Evolutionary conservation across 2,888 invertebrate species (phyloP).

Genomic region (Ophion ventricosus): DNA sequence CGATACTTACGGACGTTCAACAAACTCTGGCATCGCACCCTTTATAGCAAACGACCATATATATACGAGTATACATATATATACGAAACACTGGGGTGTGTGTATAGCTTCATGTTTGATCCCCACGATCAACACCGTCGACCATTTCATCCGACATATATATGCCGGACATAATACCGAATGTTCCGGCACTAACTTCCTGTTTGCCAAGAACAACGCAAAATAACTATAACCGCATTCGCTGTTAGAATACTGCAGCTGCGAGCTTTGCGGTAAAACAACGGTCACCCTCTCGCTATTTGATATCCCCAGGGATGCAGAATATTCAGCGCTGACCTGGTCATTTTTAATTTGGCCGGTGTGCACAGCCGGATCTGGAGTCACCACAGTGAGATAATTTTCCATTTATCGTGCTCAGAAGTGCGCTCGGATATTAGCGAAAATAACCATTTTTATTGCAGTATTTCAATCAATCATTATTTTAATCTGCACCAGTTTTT

Average conservation of each 20-base stretch:
- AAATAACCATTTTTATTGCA: background rate
- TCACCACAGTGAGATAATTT: background rate
- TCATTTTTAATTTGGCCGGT: background rate
- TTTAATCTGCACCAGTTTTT: background rate
- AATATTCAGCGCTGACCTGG: background rate
- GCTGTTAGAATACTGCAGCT: constrained; percentile 34
- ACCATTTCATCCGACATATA: background rate
- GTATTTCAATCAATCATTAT: background rate
- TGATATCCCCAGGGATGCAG: constrained; percentile 8
- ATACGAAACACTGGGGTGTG: background rate
- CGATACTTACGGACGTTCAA: constrained; percentile 25
- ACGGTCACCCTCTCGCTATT: constrained; percentile 22
- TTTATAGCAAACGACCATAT: background rate
- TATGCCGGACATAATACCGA: constrained; percentile 45
- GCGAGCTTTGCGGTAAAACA: constrained; percentile 42
- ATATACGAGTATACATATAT: background rate
- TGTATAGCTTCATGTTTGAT: background rate
- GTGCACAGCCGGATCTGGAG: background rate
- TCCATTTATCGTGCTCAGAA: background rate
- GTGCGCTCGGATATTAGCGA: no score
- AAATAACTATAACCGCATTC: constrained; percentile 35
- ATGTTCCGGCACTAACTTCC: constrained; percentile 63
- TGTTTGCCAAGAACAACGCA: constrained; percentile 46
- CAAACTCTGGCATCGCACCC: background rate
- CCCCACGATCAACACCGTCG: background rate